These are phyloP conservation scores for Luperina nickerlii DNA, from an alignment of 2,888 invertebrate genomes.

Conservation along the genomic window DNA sequence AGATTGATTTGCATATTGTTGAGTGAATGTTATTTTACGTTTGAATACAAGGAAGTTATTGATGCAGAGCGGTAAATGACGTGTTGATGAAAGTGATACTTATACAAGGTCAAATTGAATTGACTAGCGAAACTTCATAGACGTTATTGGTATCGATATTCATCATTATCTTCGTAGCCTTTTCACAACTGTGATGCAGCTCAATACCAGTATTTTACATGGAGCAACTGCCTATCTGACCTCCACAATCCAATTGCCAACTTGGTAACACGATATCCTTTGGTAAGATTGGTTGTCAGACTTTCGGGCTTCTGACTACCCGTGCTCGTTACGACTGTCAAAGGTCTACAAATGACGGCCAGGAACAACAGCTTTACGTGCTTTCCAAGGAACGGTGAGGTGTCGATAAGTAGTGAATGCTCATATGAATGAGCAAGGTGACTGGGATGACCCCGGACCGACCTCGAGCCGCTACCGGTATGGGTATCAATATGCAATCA, in stretches of 20 bases:
- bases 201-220: neutral
- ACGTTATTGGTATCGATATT: neutral
- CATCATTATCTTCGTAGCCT: too few relatives aligned
- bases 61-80: constrained; percentile 19
- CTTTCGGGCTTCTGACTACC: neutral
- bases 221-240: neutral
- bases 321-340: neutral
- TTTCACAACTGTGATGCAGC: neutral
- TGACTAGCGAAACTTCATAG: neutral
- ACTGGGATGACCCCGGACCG: neutral
- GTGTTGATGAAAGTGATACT: constrained; percentile 16
- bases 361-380: neutral
- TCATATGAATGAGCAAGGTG: neutral
- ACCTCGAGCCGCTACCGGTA: neutral
- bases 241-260: neutral
- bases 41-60: constrained; percentile 23
- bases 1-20: constrained; percentile 54
- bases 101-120: neutral
- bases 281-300: neutral
- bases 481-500: neutral
- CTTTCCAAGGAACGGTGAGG: neutral
- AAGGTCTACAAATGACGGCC: neutral
- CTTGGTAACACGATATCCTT: neutral
- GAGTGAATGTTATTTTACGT: constrained; percentile 28
- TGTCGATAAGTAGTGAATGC: neutral